Evolutionary conservation across 2,888 invertebrate genomes (phyloP), one percentile per base, ranked within the genome.

Genomic region (Neoscelio sp.): DNA sequence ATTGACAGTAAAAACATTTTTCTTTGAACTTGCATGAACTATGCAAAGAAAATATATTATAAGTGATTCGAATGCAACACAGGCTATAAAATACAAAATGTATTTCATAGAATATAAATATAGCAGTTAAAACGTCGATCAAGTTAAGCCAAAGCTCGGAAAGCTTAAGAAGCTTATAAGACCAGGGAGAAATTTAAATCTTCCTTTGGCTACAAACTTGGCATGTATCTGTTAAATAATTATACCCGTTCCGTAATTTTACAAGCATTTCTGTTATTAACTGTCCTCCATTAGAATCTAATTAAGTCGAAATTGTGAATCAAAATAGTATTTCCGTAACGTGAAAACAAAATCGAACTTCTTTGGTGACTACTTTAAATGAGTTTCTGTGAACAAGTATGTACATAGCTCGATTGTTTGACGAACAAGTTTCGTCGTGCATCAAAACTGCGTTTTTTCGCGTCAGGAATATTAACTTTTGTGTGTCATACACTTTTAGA

Each of bases 391-490:
- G 33, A 18, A 28, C 42, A 50, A 40, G 52, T 44, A 46, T 62
- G 17, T 62, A 28, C 48, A 10, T 17, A 46, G 4, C 44, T 23
- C 58, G 50, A 73, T 64, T 38, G 71, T 38, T 38, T 44, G 26
- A 44, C 62, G 54, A 35, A 33, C 62, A 54, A 54, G 6, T 50
- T 60, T 15, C 1, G 18, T 28, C 50, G 40, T 2, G 30, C 8
- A 12, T 23, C 20, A 15, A 50, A 52, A 44, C 23, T 60, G 60
- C 60, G 60, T 73, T 54, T 50, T 58, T 74, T 50, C 23, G 13
- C 46, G 35, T 46, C 10, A 20, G 18, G 4, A 48, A 67, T 60
- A 75, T 60, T 46, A 50, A 60, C 67, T 67, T 67, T 67, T 67
- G 20, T 75, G 5, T 67, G 67, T 60, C 75, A 28, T 26, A 62